Conservation (phyloP, 1,140 invertebrate species). For the Hylyphantes graminicola region DNA sequence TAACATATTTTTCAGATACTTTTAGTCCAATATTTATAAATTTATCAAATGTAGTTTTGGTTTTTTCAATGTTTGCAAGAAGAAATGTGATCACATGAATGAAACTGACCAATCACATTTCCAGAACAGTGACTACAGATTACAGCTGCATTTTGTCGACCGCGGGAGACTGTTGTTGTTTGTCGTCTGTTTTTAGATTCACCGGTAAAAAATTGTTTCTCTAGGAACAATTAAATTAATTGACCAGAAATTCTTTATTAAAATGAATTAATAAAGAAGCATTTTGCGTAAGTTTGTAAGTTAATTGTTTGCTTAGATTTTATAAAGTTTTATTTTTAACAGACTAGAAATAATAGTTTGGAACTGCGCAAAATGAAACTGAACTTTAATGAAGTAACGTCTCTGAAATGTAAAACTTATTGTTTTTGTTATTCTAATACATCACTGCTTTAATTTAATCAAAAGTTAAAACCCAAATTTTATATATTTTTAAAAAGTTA, state of each 20-base stretch:
- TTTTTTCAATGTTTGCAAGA: no score
- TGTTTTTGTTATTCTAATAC: no score
- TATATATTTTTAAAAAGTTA: no score
- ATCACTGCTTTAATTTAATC: no score
- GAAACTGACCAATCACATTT: constrained; percentile 18
- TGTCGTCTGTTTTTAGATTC: constrained; percentile 5
- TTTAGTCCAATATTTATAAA: no score
- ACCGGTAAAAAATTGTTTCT: constrained; percentile 8
- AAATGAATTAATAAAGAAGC: neutral
- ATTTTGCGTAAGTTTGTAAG: neutral
- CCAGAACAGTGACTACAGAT: no score
- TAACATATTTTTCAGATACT: no score
- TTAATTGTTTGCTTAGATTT: neutral
- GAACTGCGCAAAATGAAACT: no score
- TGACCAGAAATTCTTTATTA: neutral
- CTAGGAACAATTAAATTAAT: neutral
- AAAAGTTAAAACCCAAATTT: no score
- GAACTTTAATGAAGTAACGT: no score
- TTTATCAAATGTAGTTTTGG: no score
- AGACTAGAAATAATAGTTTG: neutral
- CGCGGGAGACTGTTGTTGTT: constrained; percentile 29
- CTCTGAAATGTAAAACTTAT: no score
- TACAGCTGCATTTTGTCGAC: constrained; percentile 38
- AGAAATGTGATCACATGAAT: constrained; percentile 22
- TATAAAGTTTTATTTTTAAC: neutral